These are phyloP conservation scores for Planococcus citri DNA, from an alignment of 1,140 invertebrate genomes.

Conservation along the genomic window DNA sequence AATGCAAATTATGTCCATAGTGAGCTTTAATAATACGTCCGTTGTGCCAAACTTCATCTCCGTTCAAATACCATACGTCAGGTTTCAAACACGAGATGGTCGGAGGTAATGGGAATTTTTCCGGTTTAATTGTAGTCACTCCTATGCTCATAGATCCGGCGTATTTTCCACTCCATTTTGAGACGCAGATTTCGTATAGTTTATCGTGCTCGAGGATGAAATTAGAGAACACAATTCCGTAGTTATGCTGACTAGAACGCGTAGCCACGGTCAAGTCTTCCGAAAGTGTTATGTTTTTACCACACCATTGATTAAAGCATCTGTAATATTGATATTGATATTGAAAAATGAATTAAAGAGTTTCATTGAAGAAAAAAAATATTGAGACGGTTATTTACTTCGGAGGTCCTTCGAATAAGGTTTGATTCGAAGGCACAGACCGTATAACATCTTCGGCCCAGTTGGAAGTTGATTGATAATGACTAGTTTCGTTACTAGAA, in stretches of 20 bases:
- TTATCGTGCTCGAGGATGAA: conserved; percentile 57
- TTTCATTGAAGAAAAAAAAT: neutral
- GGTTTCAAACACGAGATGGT: conserved; percentile 42
- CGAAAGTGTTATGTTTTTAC: conserved; percentile 55
- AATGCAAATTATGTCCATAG: conserved; percentile 62
- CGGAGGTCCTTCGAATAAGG: neutral
- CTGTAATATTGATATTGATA: conserved; percentile 30
- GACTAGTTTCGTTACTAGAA: conserved; percentile 1
- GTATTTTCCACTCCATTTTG: conserved; percentile 48
- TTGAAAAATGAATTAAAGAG: neutral
- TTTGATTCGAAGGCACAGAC: neutral
- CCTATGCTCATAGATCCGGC: conserved; percentile 64
- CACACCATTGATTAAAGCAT: conserved; percentile 53
- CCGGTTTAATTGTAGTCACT: conserved; percentile 50
- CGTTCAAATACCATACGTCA: conserved; percentile 51
- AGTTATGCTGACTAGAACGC: conserved; percentile 45
- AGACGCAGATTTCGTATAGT: conserved; percentile 55
- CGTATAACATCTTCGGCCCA: neutral
- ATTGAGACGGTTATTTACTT: too few species aligned
- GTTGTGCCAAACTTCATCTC: conserved; percentile 53
- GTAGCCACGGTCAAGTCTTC: conserved; percentile 52
- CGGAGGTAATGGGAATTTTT: conserved; percentile 38
- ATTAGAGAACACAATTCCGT: conserved; percentile 59
- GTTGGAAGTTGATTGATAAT: neutral
- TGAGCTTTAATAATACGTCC: conserved; percentile 43